Evolutionary conservation across 2,113 vertebrate species (phyloP).

Genomic region (Atractosteus spatula): DNA sequence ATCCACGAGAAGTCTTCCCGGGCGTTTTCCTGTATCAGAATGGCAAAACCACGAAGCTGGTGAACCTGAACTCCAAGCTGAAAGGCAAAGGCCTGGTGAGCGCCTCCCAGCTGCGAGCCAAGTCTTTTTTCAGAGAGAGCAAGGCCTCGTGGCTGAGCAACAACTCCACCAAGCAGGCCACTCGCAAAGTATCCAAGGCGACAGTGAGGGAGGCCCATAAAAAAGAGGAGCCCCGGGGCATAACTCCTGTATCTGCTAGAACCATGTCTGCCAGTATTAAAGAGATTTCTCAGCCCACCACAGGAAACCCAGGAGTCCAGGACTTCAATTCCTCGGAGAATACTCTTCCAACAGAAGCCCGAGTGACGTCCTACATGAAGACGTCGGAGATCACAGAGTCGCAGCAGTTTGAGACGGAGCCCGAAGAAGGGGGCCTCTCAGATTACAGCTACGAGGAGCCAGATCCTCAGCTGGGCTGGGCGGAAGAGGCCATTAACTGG

Average conservation of each 20-base stretch:
- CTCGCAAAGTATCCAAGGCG: constrained; percentile 38
- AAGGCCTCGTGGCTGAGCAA: constrained; percentile 44
- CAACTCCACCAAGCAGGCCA: constrained; percentile 49
- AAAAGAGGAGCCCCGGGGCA: constrained; percentile 8
- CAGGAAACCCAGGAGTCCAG: constrained; percentile 8
- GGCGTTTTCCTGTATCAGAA: constrained; percentile 79
- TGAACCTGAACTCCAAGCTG: constrained; percentile 64
- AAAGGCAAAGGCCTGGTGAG: constrained; percentile 43
- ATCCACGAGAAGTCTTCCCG: constrained; percentile 70
- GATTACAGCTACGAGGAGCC: constrained; percentile 86
- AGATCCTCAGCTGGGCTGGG: constrained; percentile 78
- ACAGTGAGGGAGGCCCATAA: constrained; percentile 25
- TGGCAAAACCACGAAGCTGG: constrained; percentile 67
- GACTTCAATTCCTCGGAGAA: constrained; percentile 58
- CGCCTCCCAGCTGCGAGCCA: constrained; percentile 56
- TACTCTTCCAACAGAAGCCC: constrained; percentile 23
- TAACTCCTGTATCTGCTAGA: constrained; percentile 20
- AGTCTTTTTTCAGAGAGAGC: constrained; percentile 44
- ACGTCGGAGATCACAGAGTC: constrained; percentile 69
- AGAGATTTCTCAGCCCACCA: constrained; percentile 1
- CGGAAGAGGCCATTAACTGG: constrained; percentile 93
- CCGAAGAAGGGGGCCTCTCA: constrained; percentile 71
- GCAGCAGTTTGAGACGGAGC: constrained; percentile 59
- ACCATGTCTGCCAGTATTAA: constrained; percentile 1
- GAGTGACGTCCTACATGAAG: constrained; percentile 80